Evolutionary conservation across 2,888 invertebrate species (phyloP).

Genomic region (Morinoia aosen): DNA sequence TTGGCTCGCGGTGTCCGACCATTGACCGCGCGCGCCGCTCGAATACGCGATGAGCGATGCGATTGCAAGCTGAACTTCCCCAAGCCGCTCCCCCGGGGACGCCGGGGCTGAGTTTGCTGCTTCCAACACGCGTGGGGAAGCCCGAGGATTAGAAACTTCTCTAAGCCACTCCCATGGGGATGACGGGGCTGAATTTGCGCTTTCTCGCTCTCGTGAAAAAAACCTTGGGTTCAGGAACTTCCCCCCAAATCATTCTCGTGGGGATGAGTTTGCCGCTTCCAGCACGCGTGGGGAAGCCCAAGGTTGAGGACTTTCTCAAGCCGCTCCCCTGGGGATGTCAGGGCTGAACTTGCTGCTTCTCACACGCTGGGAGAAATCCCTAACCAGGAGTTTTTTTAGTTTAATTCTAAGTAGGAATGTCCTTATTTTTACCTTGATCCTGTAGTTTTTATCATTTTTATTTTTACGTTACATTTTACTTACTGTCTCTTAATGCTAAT

Average conservation of each 20-base stretch:
- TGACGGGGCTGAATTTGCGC: not conserved
- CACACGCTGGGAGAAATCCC: too few species aligned
- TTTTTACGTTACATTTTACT: too few species aligned
- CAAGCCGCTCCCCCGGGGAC: not conserved
- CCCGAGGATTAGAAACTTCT: not conserved
- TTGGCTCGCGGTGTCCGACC: constrained; percentile 47
- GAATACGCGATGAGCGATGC: constrained; percentile 35
- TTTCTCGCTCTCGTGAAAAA: too few species aligned
- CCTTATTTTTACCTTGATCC: too few species aligned
- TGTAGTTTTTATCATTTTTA: too few species aligned
- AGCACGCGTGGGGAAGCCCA: not conserved
- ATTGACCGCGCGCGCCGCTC: constrained; percentile 1
- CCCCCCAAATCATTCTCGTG: not conserved
- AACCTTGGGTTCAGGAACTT: too few species aligned
- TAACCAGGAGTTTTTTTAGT: too few species aligned
- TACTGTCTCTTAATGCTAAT: too few species aligned
- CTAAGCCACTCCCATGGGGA: not conserved
- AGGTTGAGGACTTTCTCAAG: not conserved
- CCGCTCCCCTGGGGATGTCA: too few species aligned
- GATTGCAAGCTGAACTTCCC: constrained; percentile 30
- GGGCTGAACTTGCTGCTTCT: too few species aligned
- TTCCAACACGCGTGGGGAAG: not conserved
- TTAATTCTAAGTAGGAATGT: too few species aligned
- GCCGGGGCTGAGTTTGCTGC: not conserved
- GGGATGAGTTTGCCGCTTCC: not conserved